Evolutionary conservation across 2,888 invertebrate genomes (phyloP).

Genomic region (Polydrusus cervinus): DNA sequence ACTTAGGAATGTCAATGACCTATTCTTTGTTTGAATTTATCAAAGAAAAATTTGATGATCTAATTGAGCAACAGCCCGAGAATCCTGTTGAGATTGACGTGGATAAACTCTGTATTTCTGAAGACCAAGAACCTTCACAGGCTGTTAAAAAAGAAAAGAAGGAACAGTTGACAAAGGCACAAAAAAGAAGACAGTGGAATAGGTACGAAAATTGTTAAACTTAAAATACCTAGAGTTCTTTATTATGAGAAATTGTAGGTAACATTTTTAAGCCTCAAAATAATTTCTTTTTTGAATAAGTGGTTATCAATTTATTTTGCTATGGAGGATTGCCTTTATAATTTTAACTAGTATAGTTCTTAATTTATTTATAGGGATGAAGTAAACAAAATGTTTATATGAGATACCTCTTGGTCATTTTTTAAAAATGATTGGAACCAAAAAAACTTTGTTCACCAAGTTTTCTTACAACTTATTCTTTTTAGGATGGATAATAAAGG

Average conservation of each 20-base stretch:
- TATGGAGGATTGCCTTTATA: too few relatives aligned
- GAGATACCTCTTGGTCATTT: too few relatives aligned
- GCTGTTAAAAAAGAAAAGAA: slow-evolving; percentile 79
- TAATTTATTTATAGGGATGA: too few relatives aligned
- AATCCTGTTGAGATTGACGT: slow-evolving; percentile 68
- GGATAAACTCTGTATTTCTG: slow-evolving; percentile 74
- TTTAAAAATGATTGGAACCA: too few relatives aligned
- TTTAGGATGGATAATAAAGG: slow-evolving; percentile 81
- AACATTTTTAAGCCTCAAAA: too few relatives aligned
- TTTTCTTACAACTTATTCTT: not conserved
- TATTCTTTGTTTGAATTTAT: slow-evolving; percentile 94
- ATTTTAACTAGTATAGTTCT: too few relatives aligned
- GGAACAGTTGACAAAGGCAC: slow-evolving; percentile 92
- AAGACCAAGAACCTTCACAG: slow-evolving; percentile 67
- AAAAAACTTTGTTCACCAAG: not conserved
- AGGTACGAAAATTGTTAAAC: slow-evolving; percentile 57
- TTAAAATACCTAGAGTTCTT: too few relatives aligned
- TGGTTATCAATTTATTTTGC: too few relatives aligned
- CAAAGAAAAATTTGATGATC: slow-evolving; percentile 85
- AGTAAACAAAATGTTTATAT: not conserved
- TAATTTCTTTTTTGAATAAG: too few relatives aligned
- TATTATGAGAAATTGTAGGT: too few relatives aligned
- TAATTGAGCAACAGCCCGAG: slow-evolving; percentile 83
- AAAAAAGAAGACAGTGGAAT: slow-evolving; percentile 92
- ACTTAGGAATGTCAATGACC: slow-evolving; percentile 94